These are phyloP conservation scores for Episyrphus balteatus DNA, from an alignment of 1,140 invertebrate genomes.

Conservation along the genomic window DNA sequence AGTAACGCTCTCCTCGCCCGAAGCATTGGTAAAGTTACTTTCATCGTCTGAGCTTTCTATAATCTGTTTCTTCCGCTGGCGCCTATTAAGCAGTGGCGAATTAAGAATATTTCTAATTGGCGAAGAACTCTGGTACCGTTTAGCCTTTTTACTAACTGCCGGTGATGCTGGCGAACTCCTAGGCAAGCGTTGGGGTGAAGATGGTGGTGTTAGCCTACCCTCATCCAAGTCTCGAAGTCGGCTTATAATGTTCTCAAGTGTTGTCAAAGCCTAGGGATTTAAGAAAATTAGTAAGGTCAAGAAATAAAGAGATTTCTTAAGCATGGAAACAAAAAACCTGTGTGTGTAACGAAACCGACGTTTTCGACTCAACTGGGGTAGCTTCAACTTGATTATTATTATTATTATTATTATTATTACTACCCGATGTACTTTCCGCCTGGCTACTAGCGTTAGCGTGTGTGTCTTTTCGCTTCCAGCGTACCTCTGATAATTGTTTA, in stretches of 20 bases:
- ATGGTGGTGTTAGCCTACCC: conserved; percentile 38
- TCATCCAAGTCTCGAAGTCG: conserved; percentile 42
- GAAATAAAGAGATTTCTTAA: not conserved
- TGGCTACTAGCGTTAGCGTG: conserved; percentile 9
- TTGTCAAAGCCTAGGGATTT: conserved; percentile 37
- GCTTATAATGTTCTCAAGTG: conserved; percentile 44
- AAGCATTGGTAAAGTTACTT: conserved; percentile 48
- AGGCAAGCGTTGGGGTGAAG: conserved; percentile 50
- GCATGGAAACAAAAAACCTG: conserved; percentile 20
- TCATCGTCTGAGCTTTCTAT: conserved; percentile 84
- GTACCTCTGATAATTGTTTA: conserved; percentile 31
- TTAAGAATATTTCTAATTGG: conserved; percentile 71
- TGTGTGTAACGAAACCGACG: conserved; percentile 39
- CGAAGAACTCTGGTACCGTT: conserved; percentile 64
- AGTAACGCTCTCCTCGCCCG: conserved; percentile 25
- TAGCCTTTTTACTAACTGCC: conserved; percentile 56
- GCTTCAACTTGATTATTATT: conserved; percentile 22
- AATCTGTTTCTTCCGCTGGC: conserved; percentile 58
- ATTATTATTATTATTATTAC: conserved; percentile 16
- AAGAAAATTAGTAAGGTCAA: not conserved
- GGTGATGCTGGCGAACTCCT: conserved; percentile 60
- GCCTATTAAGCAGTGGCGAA: conserved; percentile 63
- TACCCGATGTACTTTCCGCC: conserved; percentile 14
- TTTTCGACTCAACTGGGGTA: conserved; percentile 31
- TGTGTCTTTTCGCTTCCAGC: conserved; percentile 21